Conservation (phyloP, 2,888 invertebrate species). For the Dichetophora obliterata region DNA sequence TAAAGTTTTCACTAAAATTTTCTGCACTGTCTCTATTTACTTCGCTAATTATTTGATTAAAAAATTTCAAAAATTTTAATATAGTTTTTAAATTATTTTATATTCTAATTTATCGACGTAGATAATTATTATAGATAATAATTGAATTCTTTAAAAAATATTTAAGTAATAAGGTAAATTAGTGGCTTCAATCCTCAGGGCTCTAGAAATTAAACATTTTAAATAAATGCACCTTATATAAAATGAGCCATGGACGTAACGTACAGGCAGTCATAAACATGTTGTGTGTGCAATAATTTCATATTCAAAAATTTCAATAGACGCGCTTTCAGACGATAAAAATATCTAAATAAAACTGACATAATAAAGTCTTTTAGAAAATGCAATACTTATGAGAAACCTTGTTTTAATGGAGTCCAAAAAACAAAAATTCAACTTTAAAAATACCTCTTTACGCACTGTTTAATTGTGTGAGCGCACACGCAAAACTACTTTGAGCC, state of each 20-base stretch:
- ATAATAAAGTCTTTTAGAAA: not conserved
- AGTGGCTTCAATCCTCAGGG: too few relatives aligned
- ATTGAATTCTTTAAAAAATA: too few relatives aligned
- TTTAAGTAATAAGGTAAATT: too few relatives aligned
- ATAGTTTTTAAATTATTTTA: too few relatives aligned
- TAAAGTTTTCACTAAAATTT: too few relatives aligned
- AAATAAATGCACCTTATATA: too few relatives aligned
- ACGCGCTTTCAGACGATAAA: not conserved
- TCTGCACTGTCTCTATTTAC: too few relatives aligned
- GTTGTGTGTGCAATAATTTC: not conserved
- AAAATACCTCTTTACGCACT: constrained; percentile 29
- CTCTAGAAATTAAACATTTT: too few relatives aligned
- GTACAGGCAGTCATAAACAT: not conserved
- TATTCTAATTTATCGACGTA: too few relatives aligned
- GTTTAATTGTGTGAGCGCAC: constrained; percentile 28
- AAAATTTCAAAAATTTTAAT: too few relatives aligned
- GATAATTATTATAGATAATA: too few relatives aligned
- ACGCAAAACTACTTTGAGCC: constrained; percentile 25
- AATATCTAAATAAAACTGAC: constrained; percentile 13
- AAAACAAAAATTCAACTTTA: constrained; percentile 10
- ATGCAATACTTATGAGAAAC: constrained; percentile 10
- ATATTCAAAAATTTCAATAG: not conserved
- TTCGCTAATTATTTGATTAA: too few relatives aligned
- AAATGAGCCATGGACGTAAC: not conserved
- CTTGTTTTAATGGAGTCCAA: constrained; percentile 22